Conservation (phyloP, 2,113 vertebrate species). For the Salminus brasiliensis region DNA sequence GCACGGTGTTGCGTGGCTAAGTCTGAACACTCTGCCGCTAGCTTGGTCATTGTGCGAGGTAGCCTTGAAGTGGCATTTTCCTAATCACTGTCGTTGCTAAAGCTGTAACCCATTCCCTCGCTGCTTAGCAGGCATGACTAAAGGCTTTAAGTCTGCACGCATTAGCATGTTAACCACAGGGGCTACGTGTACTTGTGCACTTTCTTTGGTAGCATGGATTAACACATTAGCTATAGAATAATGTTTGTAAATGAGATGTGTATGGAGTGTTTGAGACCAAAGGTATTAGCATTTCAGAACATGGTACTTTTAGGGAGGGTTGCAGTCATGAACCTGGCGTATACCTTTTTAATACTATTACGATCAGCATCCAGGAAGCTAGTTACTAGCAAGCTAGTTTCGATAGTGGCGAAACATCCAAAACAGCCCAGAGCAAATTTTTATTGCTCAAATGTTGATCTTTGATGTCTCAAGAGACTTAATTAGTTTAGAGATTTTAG, state of each 20-base stretch:
- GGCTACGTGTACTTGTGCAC: neutral
- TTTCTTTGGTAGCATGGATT: neutral
- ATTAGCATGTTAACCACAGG: conserved; percentile 6
- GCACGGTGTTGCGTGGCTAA: neutral
- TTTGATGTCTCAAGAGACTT: too few relatives aligned
- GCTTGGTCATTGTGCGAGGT: neutral
- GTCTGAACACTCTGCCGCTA: neutral
- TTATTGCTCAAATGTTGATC: too few relatives aligned
- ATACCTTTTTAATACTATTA: neutral
- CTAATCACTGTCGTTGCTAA: neutral
- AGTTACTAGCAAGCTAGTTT: neutral
- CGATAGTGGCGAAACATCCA: neutral
- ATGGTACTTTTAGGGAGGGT: neutral
- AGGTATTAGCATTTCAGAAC: neutral
- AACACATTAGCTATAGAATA: neutral
- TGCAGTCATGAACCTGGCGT: too few relatives aligned
- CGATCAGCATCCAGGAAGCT: neutral
- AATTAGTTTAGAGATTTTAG: too few relatives aligned
- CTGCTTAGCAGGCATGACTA: conserved; percentile 22
- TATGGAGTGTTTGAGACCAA: neutral
- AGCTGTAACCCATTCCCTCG: neutral
- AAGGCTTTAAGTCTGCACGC: conserved; percentile 9
- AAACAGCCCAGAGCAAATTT: neutral
- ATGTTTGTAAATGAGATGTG: neutral
- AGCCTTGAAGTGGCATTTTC: neutral